Evolutionary conservation across 92 coral and sea anemone genomes (phyloP).

Genomic region (Metridium senile): DNA sequence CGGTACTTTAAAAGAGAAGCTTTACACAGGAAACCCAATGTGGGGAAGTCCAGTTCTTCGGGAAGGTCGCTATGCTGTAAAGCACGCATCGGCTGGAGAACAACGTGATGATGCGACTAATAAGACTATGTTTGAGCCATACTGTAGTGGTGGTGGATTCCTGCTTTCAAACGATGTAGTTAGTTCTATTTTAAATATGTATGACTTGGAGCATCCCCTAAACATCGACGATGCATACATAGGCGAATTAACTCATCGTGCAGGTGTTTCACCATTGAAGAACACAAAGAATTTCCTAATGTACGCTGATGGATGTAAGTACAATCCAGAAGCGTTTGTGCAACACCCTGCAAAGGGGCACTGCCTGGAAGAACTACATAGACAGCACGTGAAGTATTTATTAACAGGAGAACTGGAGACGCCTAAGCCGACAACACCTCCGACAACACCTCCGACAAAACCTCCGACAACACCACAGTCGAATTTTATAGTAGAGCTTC

Average conservation of each 20-base stretch:
- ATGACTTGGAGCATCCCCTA: conserved; percentile 51
- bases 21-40: conserved; percentile 70
- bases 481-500: not conserved
- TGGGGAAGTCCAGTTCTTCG: conserved; percentile 56
- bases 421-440: conserved; percentile 1
- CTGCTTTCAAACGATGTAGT: conserved; percentile 62
- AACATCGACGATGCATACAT: conserved; percentile 67
- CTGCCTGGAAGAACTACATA: conserved; percentile 30
- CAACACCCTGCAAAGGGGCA: conserved; percentile 65
- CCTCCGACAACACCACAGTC: not conserved
- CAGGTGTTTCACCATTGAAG: conserved; percentile 23
- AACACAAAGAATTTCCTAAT: conserved; percentile 46
- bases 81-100: conserved; percentile 11
- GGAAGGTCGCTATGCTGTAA: conserved; percentile 55
- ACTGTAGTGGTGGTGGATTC: conserved; percentile 74
- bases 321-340: conserved; percentile 41
- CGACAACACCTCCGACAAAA: not conserved
- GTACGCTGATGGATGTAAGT: conserved; percentile 57
- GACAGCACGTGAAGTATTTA: conserved; percentile 21
- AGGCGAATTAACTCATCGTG: conserved; percentile 48
- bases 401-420: conserved; percentile 17
- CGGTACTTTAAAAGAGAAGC: conserved; percentile 39
- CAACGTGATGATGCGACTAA: conserved; percentile 38
- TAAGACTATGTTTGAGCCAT: conserved; percentile 51
- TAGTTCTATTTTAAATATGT: conserved; percentile 18